Percentiles rank a stretch among this genome's conserved stretches.
Evolutionary conservation across 2,113 vertebrate species (phyloP).

Genomic region (Periophthalmus modestus): DNA sequence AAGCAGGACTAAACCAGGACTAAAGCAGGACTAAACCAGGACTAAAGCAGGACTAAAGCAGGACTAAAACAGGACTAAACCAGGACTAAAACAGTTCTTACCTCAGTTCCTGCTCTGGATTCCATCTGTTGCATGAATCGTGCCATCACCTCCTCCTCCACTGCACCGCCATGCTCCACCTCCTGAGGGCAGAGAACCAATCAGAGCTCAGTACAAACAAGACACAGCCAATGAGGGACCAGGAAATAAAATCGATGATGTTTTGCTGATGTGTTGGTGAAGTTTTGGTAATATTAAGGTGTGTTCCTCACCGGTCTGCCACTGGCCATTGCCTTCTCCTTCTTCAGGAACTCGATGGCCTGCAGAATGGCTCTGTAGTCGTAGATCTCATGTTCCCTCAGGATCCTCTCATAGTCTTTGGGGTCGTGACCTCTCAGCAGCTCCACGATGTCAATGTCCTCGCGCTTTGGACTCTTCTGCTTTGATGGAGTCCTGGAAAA

Average conservation of each 20-base stretch:
- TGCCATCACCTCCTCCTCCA: conserved; percentile 86
- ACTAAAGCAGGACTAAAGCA: too few relatives aligned
- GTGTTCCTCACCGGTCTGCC: conserved; percentile 78
- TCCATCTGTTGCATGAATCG: conserved; percentile 81
- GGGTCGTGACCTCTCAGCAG: conserved; percentile 96
- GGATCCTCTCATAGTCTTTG: conserved; percentile 96
- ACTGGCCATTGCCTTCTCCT: conserved; percentile 83
- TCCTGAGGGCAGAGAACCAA: conserved; percentile 73
- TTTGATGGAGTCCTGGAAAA: conserved; percentile 86
- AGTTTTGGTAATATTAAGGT: neutral
- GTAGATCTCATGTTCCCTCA: conserved; percentile 90
- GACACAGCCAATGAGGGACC: too few relatives aligned
- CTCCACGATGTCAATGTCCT: conserved; percentile 88
- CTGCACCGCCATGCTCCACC: conserved; percentile 82
- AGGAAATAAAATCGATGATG: neutral
- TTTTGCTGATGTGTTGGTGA: neutral
- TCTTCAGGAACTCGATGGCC: conserved; percentile 92
- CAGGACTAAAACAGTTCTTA: conserved; percentile 13
- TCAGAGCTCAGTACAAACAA: neutral
- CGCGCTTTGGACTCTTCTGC: conserved; percentile 88
- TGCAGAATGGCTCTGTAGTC: conserved; percentile 95
- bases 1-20: too few relatives aligned
- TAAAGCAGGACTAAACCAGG: too few relatives aligned
- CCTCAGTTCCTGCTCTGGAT: conserved; percentile 51
- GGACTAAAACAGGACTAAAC: too few relatives aligned